Conservation (phyloP, 2,888 invertebrate species). For the Achlya flavicornis region DNA sequence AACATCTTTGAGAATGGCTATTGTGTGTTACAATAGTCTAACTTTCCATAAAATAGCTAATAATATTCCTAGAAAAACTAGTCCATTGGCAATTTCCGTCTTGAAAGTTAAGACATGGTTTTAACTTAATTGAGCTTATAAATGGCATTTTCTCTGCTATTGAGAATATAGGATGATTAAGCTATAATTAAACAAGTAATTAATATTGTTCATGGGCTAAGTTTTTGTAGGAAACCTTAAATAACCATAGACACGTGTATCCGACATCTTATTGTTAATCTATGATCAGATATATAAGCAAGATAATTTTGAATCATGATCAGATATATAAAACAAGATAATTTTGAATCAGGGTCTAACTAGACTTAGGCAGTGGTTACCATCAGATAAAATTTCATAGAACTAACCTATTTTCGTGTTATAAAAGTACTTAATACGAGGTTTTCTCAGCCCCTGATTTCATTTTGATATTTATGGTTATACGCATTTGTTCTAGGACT, state of each 20-base stretch:
- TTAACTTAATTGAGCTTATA: slow-evolving; percentile 6
- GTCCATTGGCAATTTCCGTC: neutral
- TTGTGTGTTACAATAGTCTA: slow-evolving; percentile 42
- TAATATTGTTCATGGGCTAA: neutral
- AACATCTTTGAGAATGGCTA: slow-evolving; percentile 45
- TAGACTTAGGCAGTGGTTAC: neutral
- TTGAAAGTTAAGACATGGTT: neutral
- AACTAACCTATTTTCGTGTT: neutral
- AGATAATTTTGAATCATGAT: neutral
- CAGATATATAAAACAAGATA: neutral
- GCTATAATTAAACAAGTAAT: neutral
- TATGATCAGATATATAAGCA: neutral
- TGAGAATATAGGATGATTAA: neutral
- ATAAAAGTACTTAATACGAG: neutral
- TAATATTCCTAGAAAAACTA: slow-evolving; percentile 9
- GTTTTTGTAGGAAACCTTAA: slow-evolving; percentile 5
- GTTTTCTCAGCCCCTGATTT: slow-evolving; percentile 2
- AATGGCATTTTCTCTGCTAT: neutral
- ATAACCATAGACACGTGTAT: neutral
- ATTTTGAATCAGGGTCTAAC: slow-evolving; percentile 1
- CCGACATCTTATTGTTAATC: neutral
- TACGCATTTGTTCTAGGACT: slow-evolving; percentile 53
- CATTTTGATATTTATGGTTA: slow-evolving; percentile 26
- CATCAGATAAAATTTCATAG: neutral
- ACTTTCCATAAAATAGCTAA: neutral